Evolutionary conservation across 1,140 invertebrate genomes (phyloP).

Genomic region (Pseudomyrmex sp.): DNA sequence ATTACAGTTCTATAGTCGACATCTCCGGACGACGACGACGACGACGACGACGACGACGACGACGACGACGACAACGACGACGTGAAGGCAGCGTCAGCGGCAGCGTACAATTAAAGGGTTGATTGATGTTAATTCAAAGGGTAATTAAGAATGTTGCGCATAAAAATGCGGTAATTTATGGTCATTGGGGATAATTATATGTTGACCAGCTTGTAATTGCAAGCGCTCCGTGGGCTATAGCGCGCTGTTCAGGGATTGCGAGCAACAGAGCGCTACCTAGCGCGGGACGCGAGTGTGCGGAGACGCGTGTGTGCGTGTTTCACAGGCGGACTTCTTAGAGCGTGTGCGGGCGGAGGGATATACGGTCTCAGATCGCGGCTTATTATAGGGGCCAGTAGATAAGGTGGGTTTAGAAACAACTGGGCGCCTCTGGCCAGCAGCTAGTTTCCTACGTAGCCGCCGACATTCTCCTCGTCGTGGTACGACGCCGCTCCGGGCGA

Average conservation of each 20-base stretch:
- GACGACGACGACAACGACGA: conserved; percentile 19
- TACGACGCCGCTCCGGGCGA: conserved; percentile 55
- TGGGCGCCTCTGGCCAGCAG: conserved; percentile 78
- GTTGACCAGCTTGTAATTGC: conserved; percentile 86
- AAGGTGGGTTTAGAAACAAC: conserved; percentile 81
- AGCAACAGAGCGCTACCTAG: conserved; percentile 60
- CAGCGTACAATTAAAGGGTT: conserved; percentile 84
- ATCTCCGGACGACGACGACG: conserved; percentile 7
- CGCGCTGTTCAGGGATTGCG: conserved; percentile 64
- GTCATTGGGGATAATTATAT: conserved; percentile 86
- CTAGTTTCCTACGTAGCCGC: conserved; percentile 71
- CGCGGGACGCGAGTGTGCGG: background rate
- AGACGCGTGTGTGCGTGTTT: conserved; percentile 34
- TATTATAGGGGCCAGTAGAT: conserved; percentile 84
- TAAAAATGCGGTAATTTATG: conserved; percentile 86
- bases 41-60: conserved; percentile 1
- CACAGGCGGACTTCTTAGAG: conserved; percentile 53
- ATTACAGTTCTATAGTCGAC: conserved; percentile 59
- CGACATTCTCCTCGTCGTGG: conserved; percentile 64
- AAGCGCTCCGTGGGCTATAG: conserved; percentile 78
- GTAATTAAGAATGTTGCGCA: conserved; percentile 86
- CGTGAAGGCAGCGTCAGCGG: conserved; percentile 71
- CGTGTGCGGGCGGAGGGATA: conserved; percentile 72
- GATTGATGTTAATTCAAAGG: conserved; percentile 86
- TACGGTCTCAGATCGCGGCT: conserved; percentile 83